Evolutionary conservation across 2,888 invertebrate genomes (phyloP), one percentile per base, ranked within the genome.

Genomic region (Archips crataeganus): DNA sequence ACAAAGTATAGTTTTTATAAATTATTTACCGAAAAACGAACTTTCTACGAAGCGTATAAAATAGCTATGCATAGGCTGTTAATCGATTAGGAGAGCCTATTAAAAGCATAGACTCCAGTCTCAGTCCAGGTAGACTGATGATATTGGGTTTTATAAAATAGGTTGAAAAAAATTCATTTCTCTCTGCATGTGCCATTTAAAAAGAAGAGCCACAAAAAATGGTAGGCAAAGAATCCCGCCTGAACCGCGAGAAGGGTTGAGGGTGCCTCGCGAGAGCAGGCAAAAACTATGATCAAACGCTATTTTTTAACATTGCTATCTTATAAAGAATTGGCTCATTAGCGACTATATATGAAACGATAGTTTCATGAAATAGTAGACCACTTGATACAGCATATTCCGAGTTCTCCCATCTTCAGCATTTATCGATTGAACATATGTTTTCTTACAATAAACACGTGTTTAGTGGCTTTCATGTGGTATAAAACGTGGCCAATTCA

Each of bases 121-220:
- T 84, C 80, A 85, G 84, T 84, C 85, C 93, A 94, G 94, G 93
- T 94, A 94, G 87, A 78, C 84, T 88, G 90, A 90, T 93, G 94
- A 94, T 91, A 91, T 88, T 92, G 94, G 93, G 83, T 93, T 93
- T 93, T 93, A 91, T 87, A 86, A 84, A 84, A 89, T 85, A 86
- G 85, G 85, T 86, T 78, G 84, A 82, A 81, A 80, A 87, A 93
- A 49, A 92, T 89, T 87, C 75, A 80, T 83, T 85, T 87, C 87
- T 91, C 90, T 89, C 90, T 93, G 90, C 93, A 94, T 94, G 93
- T 93, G 94, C 94, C 93, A 94, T 94, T 94, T 94, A 92, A 92
- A 92, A 94, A 90, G 90, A 81, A 86, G 82, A 82, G 80, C 80
- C 79, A 89, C 89, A 92, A 92, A 94, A 94, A 93, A 90, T 86